Base-by-base conservation (phyloP, 2,797 vertebrate genomes). In the Alca torda region DNA sequence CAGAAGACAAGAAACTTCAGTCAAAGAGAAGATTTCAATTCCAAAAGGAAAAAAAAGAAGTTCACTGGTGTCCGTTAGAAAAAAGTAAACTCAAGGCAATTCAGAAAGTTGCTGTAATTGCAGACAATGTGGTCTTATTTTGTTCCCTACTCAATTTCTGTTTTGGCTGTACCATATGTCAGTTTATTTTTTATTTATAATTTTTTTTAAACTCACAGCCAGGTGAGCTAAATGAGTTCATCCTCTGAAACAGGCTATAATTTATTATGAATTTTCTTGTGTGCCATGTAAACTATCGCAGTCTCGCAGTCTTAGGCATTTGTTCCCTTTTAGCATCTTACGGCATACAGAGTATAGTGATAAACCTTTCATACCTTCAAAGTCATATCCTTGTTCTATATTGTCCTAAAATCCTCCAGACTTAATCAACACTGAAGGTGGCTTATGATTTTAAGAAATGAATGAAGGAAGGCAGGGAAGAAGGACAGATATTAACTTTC, bases 181-280 rank as follows among this genome's bases (percentile, higher is more conserved):
- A 41, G 31, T 77, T 85, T 91, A 68, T 93, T 91, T 87, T 89
- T 95, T 63, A 80, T 91, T 93, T 89, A 59, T 79, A 81, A 59
- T 60, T 89, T 28, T 70, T 91, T 96, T 83, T 70, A 86, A 85
- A 53, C 45, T 86, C 60, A 77, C 4, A 89, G 20, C 1, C 30
- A 82, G 59, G 7, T 59, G 57, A 67, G 53, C 21, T 91, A 53
- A 74, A 87, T 54, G 46, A 63, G 8, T 46, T 67, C 17, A 68
- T 88, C 18, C 50, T 70, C 74, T 68, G 76, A 81, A 93, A 84
- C 3, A 65, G 35, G 28, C 9, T 74, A 20, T 43, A 23, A 93
- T 90, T 90, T 72, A 26, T 72, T 81, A 51, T 39, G 28, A 75
- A 64, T 60, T 63, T 7, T 41, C 45, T 35, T 45, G 11, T 45